Evolutionary conservation across 2,113 vertebrate species (phyloP).

Genomic region (Campylomormyrus numenius): DNA sequence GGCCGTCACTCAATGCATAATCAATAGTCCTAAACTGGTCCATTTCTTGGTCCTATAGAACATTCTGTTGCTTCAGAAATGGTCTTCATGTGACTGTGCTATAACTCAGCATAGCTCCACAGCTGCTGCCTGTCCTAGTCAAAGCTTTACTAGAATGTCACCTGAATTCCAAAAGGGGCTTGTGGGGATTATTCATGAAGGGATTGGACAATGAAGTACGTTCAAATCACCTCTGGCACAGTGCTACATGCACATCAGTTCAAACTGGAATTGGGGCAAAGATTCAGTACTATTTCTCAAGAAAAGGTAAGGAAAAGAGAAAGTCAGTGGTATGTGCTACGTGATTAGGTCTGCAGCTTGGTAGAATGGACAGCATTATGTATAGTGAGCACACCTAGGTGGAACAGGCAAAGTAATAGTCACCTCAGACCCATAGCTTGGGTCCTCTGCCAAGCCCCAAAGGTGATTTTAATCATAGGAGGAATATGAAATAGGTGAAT

Average conservation of each 20-base stretch:
- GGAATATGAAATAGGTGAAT: neutral
- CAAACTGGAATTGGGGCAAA: neutral
- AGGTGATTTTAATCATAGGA: neutral
- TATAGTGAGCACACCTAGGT: neutral
- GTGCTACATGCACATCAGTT: too few species aligned
- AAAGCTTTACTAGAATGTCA: neutral
- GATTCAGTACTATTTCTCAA: neutral
- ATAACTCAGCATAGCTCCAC: neutral
- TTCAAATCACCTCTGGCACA: neutral
- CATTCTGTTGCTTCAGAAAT: neutral
- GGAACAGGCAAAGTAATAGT: neutral
- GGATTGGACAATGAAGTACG: neutral
- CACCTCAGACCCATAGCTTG: neutral
- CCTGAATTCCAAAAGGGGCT: neutral
- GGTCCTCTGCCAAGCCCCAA: neutral
- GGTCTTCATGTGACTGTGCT: neutral
- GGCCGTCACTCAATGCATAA: neutral
- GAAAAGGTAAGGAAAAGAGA: neutral
- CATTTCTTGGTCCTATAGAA: neutral
- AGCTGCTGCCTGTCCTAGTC: neutral
- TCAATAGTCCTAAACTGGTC: neutral
- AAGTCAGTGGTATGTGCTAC: too few species aligned
- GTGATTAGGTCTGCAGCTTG: neutral
- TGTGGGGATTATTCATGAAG: neutral
- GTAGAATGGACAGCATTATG: neutral